Conservation (phyloP, 2,888 invertebrate genomes). For the Conus canariensis region DNA sequence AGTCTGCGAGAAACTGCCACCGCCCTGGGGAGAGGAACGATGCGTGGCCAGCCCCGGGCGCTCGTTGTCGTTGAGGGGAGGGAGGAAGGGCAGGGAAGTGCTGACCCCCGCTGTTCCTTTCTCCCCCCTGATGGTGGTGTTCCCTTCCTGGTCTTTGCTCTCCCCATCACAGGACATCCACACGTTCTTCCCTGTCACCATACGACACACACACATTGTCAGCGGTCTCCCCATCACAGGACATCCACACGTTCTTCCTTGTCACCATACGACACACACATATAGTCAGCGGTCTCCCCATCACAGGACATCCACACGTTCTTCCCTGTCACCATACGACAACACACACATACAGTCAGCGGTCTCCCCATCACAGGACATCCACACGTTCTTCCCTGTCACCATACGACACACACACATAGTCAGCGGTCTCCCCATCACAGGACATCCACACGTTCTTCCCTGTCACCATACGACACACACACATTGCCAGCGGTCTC, state of each 20-base stretch:
- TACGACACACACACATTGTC: background rate
- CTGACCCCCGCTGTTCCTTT: background rate
- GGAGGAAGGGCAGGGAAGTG: constrained; percentile 26
- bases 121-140: constrained; percentile 14
- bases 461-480: background rate
- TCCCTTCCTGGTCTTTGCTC: constrained; percentile 34
- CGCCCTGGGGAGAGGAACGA: background rate
- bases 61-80: constrained; percentile 31
- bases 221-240: no score
- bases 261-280: no score
- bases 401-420: no score
- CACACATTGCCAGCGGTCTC: no score
- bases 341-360: background rate
- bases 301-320: constrained; percentile 14
- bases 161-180: constrained; percentile 32
- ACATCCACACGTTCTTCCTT: no score
- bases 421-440: constrained; percentile 8
- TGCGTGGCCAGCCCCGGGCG: background rate
- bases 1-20: background rate
- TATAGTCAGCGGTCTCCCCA: background rate
- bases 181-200: background rate
- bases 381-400: no score
- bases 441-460: constrained; percentile 13
- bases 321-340: background rate
- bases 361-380: no score